Percentiles rank a stretch among this genome's conserved stretches.
phyloP scores from a whole-genome alignment of 2,113 vertebrate genomes.

The Plecturocebus donacophilus region DNA sequence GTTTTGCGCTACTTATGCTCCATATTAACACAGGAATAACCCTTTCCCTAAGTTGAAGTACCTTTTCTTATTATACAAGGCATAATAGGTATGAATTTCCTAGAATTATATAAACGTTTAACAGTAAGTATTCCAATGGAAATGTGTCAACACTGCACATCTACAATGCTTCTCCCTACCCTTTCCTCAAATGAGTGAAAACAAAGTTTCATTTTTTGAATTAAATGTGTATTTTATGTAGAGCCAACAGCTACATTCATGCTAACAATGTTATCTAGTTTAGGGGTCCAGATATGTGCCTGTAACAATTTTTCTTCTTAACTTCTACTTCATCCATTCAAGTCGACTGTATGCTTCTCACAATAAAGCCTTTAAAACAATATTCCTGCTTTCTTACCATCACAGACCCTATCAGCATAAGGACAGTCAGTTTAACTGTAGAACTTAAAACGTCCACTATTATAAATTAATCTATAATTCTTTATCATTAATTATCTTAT shows the following conservation, averaged over 20 bases:
- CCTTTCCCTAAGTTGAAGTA: background rate
- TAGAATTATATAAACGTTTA: background rate
- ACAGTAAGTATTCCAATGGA: background rate
- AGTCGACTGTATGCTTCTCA: background rate
- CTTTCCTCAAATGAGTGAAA: background rate
- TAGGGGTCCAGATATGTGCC: background rate
- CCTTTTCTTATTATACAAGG: background rate
- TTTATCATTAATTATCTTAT: background rate
- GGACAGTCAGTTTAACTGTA: background rate
- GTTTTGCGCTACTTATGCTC: background rate
- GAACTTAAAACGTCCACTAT: background rate
- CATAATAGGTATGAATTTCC: background rate
- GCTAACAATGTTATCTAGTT: background rate
- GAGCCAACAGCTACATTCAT: background rate
- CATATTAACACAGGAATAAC: background rate
- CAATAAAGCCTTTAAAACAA: background rate
- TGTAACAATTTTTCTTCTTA: background rate
- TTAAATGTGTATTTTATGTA: background rate
- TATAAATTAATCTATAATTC: background rate
- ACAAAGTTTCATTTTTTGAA: background rate
- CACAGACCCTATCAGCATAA: background rate
- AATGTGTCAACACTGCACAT: background rate
- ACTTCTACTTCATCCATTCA: background rate
- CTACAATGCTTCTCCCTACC: background rate
- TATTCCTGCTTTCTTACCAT: background rate